phyloP scores from a whole-genome alignment of 1,140 invertebrate species.

The Drosophila bocki region DNA sequence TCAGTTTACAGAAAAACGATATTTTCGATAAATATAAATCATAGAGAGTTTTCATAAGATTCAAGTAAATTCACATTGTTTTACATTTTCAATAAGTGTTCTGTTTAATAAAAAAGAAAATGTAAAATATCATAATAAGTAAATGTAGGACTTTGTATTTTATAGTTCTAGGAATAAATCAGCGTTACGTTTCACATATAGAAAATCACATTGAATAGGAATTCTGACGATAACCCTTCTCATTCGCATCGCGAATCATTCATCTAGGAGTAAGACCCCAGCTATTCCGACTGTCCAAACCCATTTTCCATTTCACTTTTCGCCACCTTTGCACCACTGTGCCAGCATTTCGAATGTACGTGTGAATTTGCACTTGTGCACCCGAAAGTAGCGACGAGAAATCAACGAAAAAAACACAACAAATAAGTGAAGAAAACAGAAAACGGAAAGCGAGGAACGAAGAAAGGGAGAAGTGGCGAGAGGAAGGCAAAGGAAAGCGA shows the following conservation, averaged over 20 bases:
- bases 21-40: not conserved
- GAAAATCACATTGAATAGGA: not conserved
- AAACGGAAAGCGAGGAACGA: conserved; percentile 63
- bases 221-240: not conserved
- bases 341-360: conserved; percentile 76
- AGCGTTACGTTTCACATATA: no score
- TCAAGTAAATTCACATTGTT: not conserved
- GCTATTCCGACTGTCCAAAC: not conserved
- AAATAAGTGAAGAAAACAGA: conserved; percentile 66
- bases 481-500: conserved; percentile 57
- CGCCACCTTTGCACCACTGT: conserved; percentile 62
- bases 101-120: no score
- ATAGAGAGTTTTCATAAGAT: not conserved
- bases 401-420: conserved; percentile 42
- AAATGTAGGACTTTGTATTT: not conserved
- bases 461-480: not conserved
- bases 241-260: not conserved
- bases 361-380: conserved; percentile 82
- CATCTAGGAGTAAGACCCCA: not conserved
- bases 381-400: conserved; percentile 57
- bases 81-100: not conserved
- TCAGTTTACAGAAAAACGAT: no score
- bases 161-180: no score
- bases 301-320: conserved; percentile 3
- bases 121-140: not conserved